These are phyloP conservation scores for Pseudochirops corinnae DNA, from an alignment of 2,797 vertebrate species.

Conservation along the genomic window DNA sequence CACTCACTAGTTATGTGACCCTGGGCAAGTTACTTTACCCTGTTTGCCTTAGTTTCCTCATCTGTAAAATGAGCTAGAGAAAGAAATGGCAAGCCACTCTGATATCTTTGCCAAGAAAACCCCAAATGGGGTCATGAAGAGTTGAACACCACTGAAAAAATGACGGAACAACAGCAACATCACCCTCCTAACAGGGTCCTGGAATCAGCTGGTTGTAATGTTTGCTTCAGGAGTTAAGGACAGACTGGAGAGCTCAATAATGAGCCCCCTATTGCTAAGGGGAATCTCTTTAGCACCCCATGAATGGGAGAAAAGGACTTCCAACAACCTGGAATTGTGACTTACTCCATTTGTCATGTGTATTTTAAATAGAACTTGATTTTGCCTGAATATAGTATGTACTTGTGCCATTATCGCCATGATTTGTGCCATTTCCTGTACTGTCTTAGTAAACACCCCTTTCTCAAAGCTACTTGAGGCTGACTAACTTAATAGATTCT, in stretches of 20 bases:
- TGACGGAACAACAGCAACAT: not conserved
- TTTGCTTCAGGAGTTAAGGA: not conserved
- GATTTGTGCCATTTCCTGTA: not conserved
- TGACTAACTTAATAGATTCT: not conserved
- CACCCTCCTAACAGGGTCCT: not conserved
- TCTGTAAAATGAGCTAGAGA: not conserved
- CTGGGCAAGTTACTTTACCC: not conserved
- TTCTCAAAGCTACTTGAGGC: not conserved
- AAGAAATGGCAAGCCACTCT: not conserved
- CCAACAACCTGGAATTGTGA: not conserved
- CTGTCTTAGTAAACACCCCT: not conserved
- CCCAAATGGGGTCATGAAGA: not conserved
- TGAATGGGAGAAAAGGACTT: not conserved
- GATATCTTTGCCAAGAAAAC: not conserved
- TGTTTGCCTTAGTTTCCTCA: not conserved
- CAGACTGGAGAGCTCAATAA: not conserved
- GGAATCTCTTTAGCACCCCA: not conserved
- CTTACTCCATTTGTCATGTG: not conserved
- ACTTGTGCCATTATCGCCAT: not conserved
- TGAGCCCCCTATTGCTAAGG: not conserved
- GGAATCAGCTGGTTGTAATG: not conserved
- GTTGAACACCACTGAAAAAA: not conserved
- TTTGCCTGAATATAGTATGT: not conserved
- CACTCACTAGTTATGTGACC: not conserved
- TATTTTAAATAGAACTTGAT: not conserved